A percentile compares a stretch with the other conserved stretches of the same genome.
These are phyloP conservation scores for Drosophila rhopaloa DNA, from an alignment of 1,140 invertebrate genomes.

Conservation along the genomic window DNA sequence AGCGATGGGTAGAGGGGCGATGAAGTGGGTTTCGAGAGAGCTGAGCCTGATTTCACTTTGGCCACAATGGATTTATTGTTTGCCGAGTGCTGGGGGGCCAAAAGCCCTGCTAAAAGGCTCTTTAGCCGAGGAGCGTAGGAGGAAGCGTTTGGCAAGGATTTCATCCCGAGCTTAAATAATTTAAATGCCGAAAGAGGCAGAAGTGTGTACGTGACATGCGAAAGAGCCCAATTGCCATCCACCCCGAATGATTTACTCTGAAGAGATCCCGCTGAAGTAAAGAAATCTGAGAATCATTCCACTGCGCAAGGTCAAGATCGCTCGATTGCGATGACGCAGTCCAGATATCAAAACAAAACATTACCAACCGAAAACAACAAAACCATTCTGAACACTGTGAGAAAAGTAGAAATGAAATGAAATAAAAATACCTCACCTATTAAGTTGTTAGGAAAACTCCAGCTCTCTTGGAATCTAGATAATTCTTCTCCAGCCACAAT, in stretches of 20 bases:
- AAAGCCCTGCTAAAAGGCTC: constrained; percentile 71
- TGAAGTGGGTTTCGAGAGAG: constrained; percentile 53
- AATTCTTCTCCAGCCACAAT: background rate
- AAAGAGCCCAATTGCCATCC: constrained; percentile 1
- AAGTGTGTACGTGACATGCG: constrained; percentile 34
- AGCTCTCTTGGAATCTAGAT: background rate
- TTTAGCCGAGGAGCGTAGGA: constrained; percentile 23
- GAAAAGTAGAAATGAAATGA: constrained; percentile 1
- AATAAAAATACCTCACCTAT: background rate
- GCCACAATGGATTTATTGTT: constrained; percentile 83
- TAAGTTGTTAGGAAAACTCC: background rate
- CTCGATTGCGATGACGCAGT: background rate
- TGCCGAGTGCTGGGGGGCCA: constrained; percentile 37
- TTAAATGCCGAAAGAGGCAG: constrained; percentile 27
- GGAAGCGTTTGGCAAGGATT: constrained; percentile 26
- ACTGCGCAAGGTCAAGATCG: constrained; percentile 42
- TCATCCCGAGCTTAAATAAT: constrained; percentile 45
- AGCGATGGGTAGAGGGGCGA: constrained; percentile 7
- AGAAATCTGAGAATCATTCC: constrained; percentile 9
- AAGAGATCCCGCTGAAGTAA: background rate
- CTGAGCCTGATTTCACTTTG: constrained; percentile 80
- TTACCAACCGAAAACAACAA: constrained; percentile 1
- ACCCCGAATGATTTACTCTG: background rate
- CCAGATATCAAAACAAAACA: constrained; percentile 6
- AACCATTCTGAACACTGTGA: background rate